These are phyloP conservation scores for Axea sp. DNA, from an alignment of 2,888 invertebrate genomes.

Conservation along the genomic window DNA sequence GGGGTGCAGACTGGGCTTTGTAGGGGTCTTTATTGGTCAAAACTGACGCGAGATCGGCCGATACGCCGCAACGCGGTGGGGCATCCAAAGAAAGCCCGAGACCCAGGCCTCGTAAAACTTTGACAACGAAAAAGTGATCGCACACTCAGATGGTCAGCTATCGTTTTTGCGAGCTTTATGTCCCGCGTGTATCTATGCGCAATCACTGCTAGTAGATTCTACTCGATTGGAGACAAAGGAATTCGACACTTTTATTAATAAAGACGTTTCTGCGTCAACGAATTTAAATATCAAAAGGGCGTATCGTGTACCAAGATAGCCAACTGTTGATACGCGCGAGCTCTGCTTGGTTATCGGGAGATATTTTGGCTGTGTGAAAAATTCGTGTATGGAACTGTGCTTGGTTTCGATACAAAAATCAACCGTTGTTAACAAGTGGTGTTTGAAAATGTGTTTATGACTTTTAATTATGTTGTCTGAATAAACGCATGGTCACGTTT, in stretches of 20 bases:
- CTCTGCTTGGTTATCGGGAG: neutral
- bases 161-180: conserved; percentile 24
- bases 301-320: conserved; percentile 8
- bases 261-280: conserved; percentile 34
- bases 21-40: conserved; percentile 58
- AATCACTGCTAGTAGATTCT: conserved; percentile 28
- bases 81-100: conserved; percentile 41
- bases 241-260: conserved; percentile 40
- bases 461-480: too few relatives aligned
- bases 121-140: conserved; percentile 52
- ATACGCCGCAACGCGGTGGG: conserved; percentile 47
- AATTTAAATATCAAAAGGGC: conserved; percentile 34
- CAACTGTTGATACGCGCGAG: conserved; percentile 25
- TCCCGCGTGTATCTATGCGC: conserved; percentile 1
- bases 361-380: conserved; percentile 11
- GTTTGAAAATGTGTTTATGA: too few relatives aligned
- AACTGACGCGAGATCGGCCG: conserved; percentile 49
- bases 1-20: conserved; percentile 44
- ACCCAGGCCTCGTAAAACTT: conserved; percentile 49
- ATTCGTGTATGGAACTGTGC: too few relatives aligned
- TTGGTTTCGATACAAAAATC: too few relatives aligned
- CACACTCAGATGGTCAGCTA: neutral
- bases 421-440: too few relatives aligned
- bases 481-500: too few relatives aligned
- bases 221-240: conserved; percentile 39